A percentile compares a stretch with the other conserved stretches of the same genome.
Conservation (phyloP, 2,797 vertebrate genomes). For the Sandelia bainsii region DNA sequence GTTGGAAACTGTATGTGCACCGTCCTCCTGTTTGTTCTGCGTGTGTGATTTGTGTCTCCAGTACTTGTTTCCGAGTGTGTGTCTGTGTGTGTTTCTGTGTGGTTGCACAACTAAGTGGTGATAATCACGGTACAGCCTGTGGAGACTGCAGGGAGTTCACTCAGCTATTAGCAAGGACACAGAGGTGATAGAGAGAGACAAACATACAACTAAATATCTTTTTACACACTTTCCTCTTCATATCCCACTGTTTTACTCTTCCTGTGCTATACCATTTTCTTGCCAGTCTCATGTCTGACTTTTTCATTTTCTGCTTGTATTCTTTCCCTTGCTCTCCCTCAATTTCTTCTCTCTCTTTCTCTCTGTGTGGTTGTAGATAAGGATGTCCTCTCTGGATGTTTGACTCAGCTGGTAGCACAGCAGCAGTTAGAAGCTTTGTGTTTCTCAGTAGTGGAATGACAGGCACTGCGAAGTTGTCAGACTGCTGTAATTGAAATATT, state of each 20-base stretch:
- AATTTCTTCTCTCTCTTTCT: slow-evolving; percentile 26
- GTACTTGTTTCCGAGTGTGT: not conserved
- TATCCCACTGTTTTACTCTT: not conserved
- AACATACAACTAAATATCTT: slow-evolving; percentile 34
- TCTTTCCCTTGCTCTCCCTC: slow-evolving; percentile 1
- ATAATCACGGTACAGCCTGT: slow-evolving; percentile 79
- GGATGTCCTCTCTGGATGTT: slow-evolving; percentile 60
- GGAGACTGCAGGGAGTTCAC: slow-evolving; percentile 75
- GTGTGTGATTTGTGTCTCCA: not conserved
- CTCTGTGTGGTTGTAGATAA: slow-evolving; percentile 57
- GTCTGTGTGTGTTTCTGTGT: slow-evolving; percentile 39
- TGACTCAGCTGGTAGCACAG: slow-evolving; percentile 51
- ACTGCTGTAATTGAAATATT: slow-evolving; percentile 47
- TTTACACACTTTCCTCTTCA: not conserved
- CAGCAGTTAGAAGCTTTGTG: slow-evolving; percentile 54
- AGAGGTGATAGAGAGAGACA: slow-evolving; percentile 68
- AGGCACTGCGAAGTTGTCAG: slow-evolving; percentile 47
- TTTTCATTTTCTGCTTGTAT: slow-evolving; percentile 26
- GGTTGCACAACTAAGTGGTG: slow-evolving; percentile 57
- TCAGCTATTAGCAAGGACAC: slow-evolving; percentile 77
- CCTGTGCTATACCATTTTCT: slow-evolving; percentile 7
- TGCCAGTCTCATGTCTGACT: slow-evolving; percentile 22
- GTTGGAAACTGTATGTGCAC: not conserved
- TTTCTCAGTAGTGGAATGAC: slow-evolving; percentile 43
- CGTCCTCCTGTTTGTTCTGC: not conserved